Conservation (phyloP, 2,113 vertebrate species). For the Cercocebus atys region DNA sequence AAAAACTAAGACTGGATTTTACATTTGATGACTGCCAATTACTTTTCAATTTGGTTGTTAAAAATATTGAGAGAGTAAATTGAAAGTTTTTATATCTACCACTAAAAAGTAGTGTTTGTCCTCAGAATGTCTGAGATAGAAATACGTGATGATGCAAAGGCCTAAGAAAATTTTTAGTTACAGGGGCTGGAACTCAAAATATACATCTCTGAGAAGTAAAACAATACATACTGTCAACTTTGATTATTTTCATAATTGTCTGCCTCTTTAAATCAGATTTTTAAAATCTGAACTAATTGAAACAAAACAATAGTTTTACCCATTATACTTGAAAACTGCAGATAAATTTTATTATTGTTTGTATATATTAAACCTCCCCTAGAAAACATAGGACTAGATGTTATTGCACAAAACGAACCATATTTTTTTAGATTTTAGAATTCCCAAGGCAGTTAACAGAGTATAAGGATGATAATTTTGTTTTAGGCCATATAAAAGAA, state of each 20-base stretch:
- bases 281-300: slow-evolving; percentile 17
- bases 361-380: neutral
- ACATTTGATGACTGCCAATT: slow-evolving; percentile 39
- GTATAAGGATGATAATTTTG: neutral
- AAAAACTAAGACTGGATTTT: slow-evolving; percentile 49
- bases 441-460: neutral
- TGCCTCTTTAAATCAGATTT: neutral
- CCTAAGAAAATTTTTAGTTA: neutral
- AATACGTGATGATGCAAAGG: neutral
- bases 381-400: neutral
- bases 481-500: neutral
- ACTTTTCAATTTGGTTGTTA: slow-evolving; percentile 34
- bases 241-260: neutral
- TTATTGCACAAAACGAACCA: neutral
- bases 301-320: slow-evolving; percentile 17
- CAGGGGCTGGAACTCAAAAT: neutral
- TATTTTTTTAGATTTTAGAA: slow-evolving; percentile 18
- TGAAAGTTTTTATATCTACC: neutral
- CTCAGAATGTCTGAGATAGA: neutral
- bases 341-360: neutral
- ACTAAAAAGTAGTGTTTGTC: neutral
- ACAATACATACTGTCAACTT: neutral
- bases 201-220: neutral
- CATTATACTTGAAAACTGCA: neutral
- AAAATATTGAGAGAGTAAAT: slow-evolving; percentile 44